These are phyloP conservation scores for Tragelaphus imberbis DNA, from an alignment of 2,113 vertebrate species.

Conservation along the genomic window DNA sequence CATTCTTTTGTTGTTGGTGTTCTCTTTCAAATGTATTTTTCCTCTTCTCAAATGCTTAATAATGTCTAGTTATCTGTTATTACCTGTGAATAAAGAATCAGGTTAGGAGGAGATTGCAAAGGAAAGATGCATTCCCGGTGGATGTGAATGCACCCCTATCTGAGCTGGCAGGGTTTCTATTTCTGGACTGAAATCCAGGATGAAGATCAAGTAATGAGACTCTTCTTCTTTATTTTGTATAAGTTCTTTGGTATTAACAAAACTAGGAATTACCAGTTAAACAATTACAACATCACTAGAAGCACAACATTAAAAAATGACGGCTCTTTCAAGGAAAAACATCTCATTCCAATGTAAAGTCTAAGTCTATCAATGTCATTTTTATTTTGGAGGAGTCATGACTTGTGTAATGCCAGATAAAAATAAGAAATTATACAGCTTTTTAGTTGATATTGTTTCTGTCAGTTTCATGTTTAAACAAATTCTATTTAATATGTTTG, in stretches of 20 bases:
- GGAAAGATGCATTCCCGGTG: neutral
- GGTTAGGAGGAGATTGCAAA: neutral
- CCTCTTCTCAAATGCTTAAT: neutral
- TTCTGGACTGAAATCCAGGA: neutral
- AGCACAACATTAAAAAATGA: neutral
- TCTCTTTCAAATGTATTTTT: neutral
- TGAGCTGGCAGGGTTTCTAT: neutral
- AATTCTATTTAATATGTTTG: neutral
- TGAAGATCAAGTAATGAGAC: constrained; percentile 8
- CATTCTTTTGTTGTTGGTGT: neutral
- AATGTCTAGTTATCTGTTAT: neutral
- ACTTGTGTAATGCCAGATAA: neutral
- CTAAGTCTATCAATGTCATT: neutral
- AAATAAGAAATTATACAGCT: neutral
- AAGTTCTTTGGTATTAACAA: constrained; percentile 14
- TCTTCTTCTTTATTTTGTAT: constrained; percentile 8
- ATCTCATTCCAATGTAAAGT: neutral
- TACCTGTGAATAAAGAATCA: neutral
- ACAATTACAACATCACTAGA: neutral
- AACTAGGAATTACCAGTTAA: constrained; percentile 19
- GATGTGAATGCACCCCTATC: neutral
- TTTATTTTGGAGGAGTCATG: neutral
- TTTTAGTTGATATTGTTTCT: neutral
- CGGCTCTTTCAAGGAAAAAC: neutral
- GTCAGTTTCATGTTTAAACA: neutral